Percentiles rank a stretch among this genome's conserved stretches.
Conservation (phyloP, 2,113 vertebrate genomes). For the Numenius arquata region DNA sequence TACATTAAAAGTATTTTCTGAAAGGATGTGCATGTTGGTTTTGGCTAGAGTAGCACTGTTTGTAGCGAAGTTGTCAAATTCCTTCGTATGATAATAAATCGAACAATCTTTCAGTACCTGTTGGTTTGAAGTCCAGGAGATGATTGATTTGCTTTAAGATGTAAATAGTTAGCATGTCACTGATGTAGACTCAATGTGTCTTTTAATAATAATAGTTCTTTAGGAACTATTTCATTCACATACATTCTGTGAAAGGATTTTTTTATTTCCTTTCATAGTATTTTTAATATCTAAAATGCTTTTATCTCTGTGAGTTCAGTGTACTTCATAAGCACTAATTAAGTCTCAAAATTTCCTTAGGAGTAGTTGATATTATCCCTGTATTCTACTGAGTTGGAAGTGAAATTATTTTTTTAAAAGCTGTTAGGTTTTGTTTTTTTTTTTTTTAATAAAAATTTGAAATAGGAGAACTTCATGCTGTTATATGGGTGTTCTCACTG, state of each 20-base stretch:
- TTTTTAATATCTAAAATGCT: neutral
- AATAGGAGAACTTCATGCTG: neutral
- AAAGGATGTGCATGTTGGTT: neutral
- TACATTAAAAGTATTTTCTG: neutral
- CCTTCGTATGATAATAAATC: neutral
- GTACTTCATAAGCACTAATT: neutral
- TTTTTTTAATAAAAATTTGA: neutral
- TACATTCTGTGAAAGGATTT: neutral
- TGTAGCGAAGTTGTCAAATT: neutral
- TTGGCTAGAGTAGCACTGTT: neutral
- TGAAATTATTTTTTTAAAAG: neutral
- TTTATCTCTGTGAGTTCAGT: neutral
- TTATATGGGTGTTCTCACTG: neutral
- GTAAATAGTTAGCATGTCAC: neutral
- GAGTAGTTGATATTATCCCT: neutral
- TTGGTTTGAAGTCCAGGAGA: neutral
- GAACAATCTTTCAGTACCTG: neutral
- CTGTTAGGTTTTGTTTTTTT: neutral
- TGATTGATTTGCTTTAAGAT: neutral
- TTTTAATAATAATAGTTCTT: neutral
- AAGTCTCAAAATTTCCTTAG: neutral
- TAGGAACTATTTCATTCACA: neutral
- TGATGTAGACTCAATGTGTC: neutral
- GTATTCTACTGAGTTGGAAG: neutral
- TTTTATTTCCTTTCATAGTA: neutral